These are phyloP conservation scores for Myrmecophaga tridactyla DNA, from an alignment of 2,113 vertebrate genomes.

Conservation along the genomic window DNA sequence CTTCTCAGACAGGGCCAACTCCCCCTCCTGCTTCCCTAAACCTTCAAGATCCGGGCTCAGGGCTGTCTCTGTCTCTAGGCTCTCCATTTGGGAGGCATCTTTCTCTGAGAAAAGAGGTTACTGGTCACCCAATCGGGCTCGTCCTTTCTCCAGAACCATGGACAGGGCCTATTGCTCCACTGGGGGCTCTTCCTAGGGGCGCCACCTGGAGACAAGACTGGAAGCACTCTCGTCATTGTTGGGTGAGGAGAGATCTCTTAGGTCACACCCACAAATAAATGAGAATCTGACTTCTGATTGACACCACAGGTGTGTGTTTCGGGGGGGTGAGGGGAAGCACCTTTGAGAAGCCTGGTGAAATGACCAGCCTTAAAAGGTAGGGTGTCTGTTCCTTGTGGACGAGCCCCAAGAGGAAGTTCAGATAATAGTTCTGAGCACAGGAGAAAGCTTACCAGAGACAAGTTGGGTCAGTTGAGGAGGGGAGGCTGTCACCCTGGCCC, in stretches of 20 bases:
- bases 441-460: not conserved
- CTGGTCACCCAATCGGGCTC: rapidly evolving
- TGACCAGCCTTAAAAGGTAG: not conserved
- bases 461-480: not conserved
- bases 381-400: not conserved
- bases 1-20: not conserved
- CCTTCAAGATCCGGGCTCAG: not conserved
- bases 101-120: constrained; percentile 29
- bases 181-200: rapidly evolving
- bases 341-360: not conserved
- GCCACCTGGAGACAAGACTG: not conserved
- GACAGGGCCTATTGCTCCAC: not conserved
- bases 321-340: rapidly evolving
- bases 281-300: not conserved
- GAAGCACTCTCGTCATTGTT: not conserved
- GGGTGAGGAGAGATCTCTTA: not conserved
- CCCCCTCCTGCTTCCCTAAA: not conserved
- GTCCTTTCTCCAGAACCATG: not conserved
- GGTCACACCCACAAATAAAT: not conserved
- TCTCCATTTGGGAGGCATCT: rapidly evolving
- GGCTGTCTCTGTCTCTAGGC: not conserved
- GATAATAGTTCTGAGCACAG: not conserved
- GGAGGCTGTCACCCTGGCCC: not conserved
- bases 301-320: not conserved
- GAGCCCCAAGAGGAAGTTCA: not conserved